Evolutionary conservation across 2,797 vertebrate species (phyloP), one percentile per base, ranked within the genome.

Genomic region (Premnoplex brunnescens): DNA sequence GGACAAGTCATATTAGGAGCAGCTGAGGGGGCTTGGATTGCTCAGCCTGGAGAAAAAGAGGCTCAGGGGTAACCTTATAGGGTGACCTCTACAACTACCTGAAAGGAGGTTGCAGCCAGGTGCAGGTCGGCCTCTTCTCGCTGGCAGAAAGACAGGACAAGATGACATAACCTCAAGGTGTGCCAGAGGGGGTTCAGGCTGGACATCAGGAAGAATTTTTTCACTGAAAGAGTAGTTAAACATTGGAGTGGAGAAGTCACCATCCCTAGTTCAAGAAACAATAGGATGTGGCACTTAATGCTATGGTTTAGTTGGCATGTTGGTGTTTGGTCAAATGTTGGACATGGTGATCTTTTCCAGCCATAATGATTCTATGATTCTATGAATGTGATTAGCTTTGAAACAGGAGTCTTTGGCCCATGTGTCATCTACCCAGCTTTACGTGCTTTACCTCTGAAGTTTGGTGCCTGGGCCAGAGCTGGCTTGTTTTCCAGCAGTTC

Each of bases 1-100:
- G 39, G 23, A 30, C 24, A 37, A 59, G 14, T 26, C 6, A 4
- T n/a, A 0, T 2, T 4, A 39, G 24, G 26, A 52, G 34, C 6
- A 30, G 12, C 26, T 72, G 66, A 28, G 9, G 14, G 34, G 78
- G 10, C 1, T 54, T 19, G 21, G 10, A 0, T 9, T 39, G 37
- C 44, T 72, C 32, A 27, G 6, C 7, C 26, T 32, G 19, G 26
- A 90, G 59, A n/a, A 84, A 72, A 41, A 44, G 30, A 54, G 4
- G 6, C 21, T 44, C 13, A 17, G 34, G 10, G 5, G 13, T 18
- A 15, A 36, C 44, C 44, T 44, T 44, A 21, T 21, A 21, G 44
- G 44, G 20, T 44, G 44, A 44, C 19, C 18, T 36, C 26, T n/a
- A 36, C 15, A 41, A 7, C 16, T 48, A 9, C 15, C 15, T 66